Base-by-base conservation (phyloP, 2,113 vertebrate species). In the Eudyptes chrysolophus region DNA sequence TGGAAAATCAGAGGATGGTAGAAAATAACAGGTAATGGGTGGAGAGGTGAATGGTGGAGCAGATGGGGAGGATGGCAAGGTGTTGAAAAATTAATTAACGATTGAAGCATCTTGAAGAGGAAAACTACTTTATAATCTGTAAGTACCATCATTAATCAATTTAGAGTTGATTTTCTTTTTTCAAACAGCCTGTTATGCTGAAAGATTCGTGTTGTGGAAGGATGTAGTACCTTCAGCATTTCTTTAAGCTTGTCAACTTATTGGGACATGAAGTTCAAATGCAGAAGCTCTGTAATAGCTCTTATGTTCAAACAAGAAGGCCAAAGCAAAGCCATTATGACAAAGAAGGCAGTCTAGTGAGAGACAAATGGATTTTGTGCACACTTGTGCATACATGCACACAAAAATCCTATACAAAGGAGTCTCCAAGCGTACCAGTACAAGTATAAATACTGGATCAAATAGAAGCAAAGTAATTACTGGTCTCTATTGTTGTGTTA, bases 11-110 rank as follows among this genome's bases (percentile, higher is more conserved):
- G 9, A 82, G 11, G 4, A 88, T 36, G 4, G 11, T 78, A 61
- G 34, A 82, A 95, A 84, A 46, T 19, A 72, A 22, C 9, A 42
- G 71, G 9, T 48, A 80, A 69, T 3, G 13, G 34, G 49, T 84
- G 51, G 69, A 87, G 18, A 21, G 30, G 42, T 2, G 18, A 87
- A 90, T 78, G 38, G 38, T 69, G 38, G 49, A 95, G 25, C 61
- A 91, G 85, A 93, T 61, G 27, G 52, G 15, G 19, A 92, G 24
- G 24, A 64, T 24, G 49, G 51, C 11, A 84, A 80, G 40, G 24
- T 93, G 51, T 52, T 84, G 74, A 92, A 93, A 96, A 95, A 78
- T 83, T 94, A 86, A 68, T 81, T 82, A 92, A 89, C 71, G n/a
- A 83, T 12, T 82, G 62, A 96, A 94, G 58, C 34, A 38, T 40